These are phyloP conservation scores for Sebastes schlegelii DNA, from an alignment of 2,113 vertebrate genomes.

Conservation along the genomic window DNA sequence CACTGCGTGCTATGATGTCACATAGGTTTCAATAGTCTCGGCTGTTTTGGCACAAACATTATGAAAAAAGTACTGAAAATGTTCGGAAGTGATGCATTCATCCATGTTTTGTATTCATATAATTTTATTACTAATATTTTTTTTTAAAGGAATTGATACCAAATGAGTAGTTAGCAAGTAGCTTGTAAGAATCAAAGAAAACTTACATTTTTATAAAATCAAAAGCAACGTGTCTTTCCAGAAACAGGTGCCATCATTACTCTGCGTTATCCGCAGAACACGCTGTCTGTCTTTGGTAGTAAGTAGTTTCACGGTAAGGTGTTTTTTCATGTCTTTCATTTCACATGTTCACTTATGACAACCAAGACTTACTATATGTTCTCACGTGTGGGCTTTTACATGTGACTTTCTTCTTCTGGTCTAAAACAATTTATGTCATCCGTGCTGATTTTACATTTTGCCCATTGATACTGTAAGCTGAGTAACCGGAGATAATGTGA, in stretches of 20 bases:
- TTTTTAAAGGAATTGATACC: not conserved
- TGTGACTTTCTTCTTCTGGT: not conserved
- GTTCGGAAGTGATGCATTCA: not conserved
- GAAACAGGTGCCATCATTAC: not conserved
- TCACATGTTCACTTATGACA: not conserved
- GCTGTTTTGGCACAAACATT: not conserved
- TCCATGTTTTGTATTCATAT: not conserved
- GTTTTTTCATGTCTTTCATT: not conserved
- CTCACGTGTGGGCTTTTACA: not conserved
- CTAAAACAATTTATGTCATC: not conserved
- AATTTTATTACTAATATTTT: not conserved
- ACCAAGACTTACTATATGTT: not conserved
- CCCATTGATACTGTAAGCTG: no score
- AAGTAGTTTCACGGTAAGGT: not conserved
- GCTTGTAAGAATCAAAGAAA: no score
- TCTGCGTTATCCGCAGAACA: not conserved
- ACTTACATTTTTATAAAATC: no score
- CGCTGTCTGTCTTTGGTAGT: not conserved
- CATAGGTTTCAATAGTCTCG: not conserved
- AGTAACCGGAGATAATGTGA: not conserved
- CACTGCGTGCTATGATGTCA: no score
- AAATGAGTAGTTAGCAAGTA: not conserved
- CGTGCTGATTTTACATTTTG: not conserved
- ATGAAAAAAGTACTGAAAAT: not conserved
- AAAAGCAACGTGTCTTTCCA: not conserved